These are phyloP conservation scores for Spilarctia lutea DNA, from an alignment of 2,888 invertebrate genomes.

Conservation along the genomic window DNA sequence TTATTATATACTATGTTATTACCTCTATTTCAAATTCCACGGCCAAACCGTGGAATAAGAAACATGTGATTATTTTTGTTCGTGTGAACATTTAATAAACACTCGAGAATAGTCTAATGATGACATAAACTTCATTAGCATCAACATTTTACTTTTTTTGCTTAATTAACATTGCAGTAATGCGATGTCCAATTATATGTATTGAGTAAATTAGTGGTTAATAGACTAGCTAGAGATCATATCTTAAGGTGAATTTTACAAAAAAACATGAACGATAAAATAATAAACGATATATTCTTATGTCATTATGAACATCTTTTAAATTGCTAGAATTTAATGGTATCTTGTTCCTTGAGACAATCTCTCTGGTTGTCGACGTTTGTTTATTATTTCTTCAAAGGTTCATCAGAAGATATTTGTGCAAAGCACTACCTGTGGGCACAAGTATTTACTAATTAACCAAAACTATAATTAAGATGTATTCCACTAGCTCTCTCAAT, in stretches of 20 bases:
- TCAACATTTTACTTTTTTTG: slow-evolving; percentile 29
- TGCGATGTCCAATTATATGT: slow-evolving; percentile 29
- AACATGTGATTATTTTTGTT: slow-evolving; percentile 15
- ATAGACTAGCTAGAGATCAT: neutral
- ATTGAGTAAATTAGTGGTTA: slow-evolving; percentile 9
- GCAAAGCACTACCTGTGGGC: neutral
- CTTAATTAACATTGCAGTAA: slow-evolving; percentile 38
- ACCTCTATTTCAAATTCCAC: slow-evolving; percentile 1
- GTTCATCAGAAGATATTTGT: no score
- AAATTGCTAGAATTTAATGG: neutral
- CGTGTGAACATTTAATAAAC: slow-evolving; percentile 18
- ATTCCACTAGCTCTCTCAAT: neutral
- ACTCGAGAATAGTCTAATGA: slow-evolving; percentile 31
- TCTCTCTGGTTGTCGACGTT: neutral
- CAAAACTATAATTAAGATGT: neutral
- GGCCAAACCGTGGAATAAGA: no score
- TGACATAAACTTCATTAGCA: slow-evolving; percentile 32
- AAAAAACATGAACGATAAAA: neutral
- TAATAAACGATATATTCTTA: no score
- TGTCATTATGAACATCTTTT: neutral
- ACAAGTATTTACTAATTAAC: neutral
- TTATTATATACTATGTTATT: neutral
- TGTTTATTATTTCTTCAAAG: no score
- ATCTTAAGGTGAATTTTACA: neutral
- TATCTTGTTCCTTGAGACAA: neutral